Base-by-base conservation (phyloP, 2,113 vertebrate species). In the Dicaeum eximium region DNA sequence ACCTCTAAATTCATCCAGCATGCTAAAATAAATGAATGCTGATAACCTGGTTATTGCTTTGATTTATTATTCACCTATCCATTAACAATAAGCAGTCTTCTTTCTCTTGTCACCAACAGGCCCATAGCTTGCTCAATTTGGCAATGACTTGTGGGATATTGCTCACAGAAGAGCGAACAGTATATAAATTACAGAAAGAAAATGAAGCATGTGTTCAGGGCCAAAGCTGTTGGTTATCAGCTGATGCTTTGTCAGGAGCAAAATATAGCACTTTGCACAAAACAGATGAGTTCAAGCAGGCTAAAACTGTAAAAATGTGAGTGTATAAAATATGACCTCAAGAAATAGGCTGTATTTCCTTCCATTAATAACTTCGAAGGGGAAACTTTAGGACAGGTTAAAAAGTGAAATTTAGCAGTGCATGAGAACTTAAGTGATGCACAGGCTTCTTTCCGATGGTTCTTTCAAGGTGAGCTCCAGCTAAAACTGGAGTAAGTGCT, bases 61-160 rank as follows among this genome's bases (percentile, higher is more conserved):
- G 90, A 88, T 97, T 62, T 91, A 95, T 96, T 97, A 92, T 95
- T 97, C 37, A 78, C n/a, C 58, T 94, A 80, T 38, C 69, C 87
- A 88, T 90, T 94, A 96, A 94, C 62, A 96, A 67, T 33, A 91
- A 73, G 31, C 60, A 92, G 53, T 65, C 58, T 81, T 80, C 82
- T 78, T 94, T 88, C 74, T 84, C 57, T 58, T 92, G 84, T 92
- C 72, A 93, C 61, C 64, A n/a, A 74, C 62, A 40, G 64, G 90
- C 67, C 84, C 47, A 38, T 7, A 42, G 51, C 54, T 89, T 33
- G 40, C 57, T 84, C 54, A 54, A 12, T 70, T 81, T 89, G 80
- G 79, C 82, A 95, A 82, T 62, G 90, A 86, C 75, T 97, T 78
- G 82, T 50, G 85, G 65, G 62, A 80, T 54, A 88, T 7, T 69